phyloP scores from a whole-genome alignment of 23 tunicate genomes.

The Halocynthia aurantium region DNA sequence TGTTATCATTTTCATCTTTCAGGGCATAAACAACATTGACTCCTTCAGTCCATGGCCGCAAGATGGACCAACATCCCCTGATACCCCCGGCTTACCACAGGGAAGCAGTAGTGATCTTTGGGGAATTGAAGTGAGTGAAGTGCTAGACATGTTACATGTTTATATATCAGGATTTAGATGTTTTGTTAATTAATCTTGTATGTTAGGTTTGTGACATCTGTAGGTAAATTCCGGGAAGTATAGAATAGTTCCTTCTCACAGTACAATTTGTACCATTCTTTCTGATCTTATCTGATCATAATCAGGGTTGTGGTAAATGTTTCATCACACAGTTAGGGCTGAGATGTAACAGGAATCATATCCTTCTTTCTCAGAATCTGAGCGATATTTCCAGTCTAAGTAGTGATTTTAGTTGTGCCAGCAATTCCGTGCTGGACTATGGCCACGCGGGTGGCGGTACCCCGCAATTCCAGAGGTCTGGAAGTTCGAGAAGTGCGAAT shows the following conservation, averaged over 20 bases:
- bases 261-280: no score
- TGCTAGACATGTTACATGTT: no score
- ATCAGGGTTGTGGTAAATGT: no score
- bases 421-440: slow-evolving; percentile 25
- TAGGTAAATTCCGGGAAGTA: not conserved
- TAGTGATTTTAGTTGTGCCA: slow-evolving; percentile 71
- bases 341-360: not conserved
- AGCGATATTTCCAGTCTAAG: slow-evolving; percentile 86
- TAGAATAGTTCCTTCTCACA: not conserved
- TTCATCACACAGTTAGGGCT: not conserved
- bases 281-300: no score
- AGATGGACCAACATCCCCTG: slow-evolving; percentile 53
- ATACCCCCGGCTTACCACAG: slow-evolving; percentile 33
- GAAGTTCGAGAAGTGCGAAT: slow-evolving; percentile 57
- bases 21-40: slow-evolving; percentile 38
- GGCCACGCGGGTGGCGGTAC: not conserved
- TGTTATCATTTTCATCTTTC: not conserved
- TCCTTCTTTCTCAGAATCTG: slow-evolving; percentile 42
- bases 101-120: slow-evolving; percentile 26
- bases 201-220: no score
- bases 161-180: no score
- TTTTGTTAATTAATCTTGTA: no score
- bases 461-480: slow-evolving; percentile 34
- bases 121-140: slow-evolving; percentile 37
- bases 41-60: slow-evolving; percentile 54